These are phyloP conservation scores for Lasioglossum figueresi DNA, from an alignment of 2,888 invertebrate genomes.

Conservation along the genomic window DNA sequence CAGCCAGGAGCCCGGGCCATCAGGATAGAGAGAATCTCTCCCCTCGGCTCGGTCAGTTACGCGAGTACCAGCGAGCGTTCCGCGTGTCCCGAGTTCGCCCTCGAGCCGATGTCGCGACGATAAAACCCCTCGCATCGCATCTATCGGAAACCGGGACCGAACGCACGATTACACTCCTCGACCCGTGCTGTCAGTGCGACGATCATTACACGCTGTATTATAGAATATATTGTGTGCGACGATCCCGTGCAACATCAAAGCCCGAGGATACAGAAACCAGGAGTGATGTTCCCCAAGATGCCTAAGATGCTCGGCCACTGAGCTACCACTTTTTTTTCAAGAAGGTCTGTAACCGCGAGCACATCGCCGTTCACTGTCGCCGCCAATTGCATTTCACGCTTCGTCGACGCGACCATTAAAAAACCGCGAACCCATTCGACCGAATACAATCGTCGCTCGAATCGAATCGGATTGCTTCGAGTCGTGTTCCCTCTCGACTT, in stretches of 20 bases:
- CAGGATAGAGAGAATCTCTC: slow-evolving; percentile 76
- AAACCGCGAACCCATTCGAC: neutral
- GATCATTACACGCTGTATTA: neutral
- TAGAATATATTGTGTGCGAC: neutral
- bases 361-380: neutral
- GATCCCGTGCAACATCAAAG: slow-evolving; percentile 10
- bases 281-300: slow-evolving; percentile 42
- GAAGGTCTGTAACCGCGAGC: slow-evolving; percentile 61
- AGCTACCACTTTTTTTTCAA: slow-evolving; percentile 51
- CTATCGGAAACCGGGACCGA: slow-evolving; percentile 1
- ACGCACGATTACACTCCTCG: neutral
- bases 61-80: slow-evolving; percentile 78
- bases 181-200: slow-evolving; percentile 42
- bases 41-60: slow-evolving; percentile 78
- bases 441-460: neutral
- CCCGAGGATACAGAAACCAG: slow-evolving; percentile 28
- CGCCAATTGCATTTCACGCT: neutral
- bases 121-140: neutral
- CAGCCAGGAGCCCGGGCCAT: slow-evolving; percentile 83
- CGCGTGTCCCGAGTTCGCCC: slow-evolving; percentile 62
- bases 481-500: neutral
- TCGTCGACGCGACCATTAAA: neutral
- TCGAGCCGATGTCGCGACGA: slow-evolving; percentile 42
- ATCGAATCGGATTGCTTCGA: neutral
- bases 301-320: slow-evolving; percentile 59